Evolutionary conservation across 2,113 vertebrate species (phyloP), one percentile per base, ranked within the genome.

Genomic region (Lutjanus erythropterus): DNA sequence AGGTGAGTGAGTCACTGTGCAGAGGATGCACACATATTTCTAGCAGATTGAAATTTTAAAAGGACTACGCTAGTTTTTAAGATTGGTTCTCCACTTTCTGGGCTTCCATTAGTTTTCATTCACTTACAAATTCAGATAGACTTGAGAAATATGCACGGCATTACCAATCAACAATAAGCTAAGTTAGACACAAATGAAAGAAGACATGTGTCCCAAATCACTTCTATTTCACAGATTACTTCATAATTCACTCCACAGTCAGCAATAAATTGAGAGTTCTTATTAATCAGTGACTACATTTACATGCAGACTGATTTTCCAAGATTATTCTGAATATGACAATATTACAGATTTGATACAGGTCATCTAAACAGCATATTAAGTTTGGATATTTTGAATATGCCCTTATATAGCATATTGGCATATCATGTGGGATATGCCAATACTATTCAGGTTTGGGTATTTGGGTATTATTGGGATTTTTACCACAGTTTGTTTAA

Each of bases 1-100:
- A 85, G 71, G 71, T 79, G 62, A 78, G 39, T 23, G 73, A 78
- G 71, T 71, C 44, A 37, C 25, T 61, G 31, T 46, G 47, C 53
- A 47, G 23, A 60, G 56, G 62, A 60, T 37, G 68, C 56, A 69
- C 46, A 31, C 56, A 6, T 69, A 42, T 75, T 75, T 73, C 12
- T 16, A 74, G 2, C 50, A 69, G 53, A 66, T 11, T 52, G 33
- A 46, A 76, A 56, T 31, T 29, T 60, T 61, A 37, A 68, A n/a
- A 52, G 39, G 25, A 27, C 5, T 14, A 31, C 0, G 10, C 44
- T 8, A 37, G 14, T 5, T 50, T 35, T 41, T 5, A 42, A 33
- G 66, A 18, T 50, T 29, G 47, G 21, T 55, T 15, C 5, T 41
- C 50, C 10, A 23, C 47, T 23, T 52, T 61, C 37, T 59, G 50